Evolutionary conservation across 2,113 vertebrate genomes (phyloP).

Genomic region (human (Homo sapiens)): GRCh38 chr17:71206501-71207000

Average conservation of each 20-base stretch:
- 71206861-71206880: neutral
- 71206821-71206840: conserved; percentile 68
- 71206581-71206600: conserved; percentile 29
- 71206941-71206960: neutral
- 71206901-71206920: neutral
- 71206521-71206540: conserved; percentile 11
- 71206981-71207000: neutral
- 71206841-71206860: neutral
- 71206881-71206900: neutral
- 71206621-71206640: conserved; percentile 69
- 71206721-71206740: conserved; percentile 81
- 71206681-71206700: conserved; percentile 85
- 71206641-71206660: conserved; percentile 76
- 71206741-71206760: conserved; percentile 74
- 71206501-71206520: neutral
- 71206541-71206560: conserved; percentile 42
- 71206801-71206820: neutral
- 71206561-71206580: conserved; percentile 44
- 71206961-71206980: neutral
- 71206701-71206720: conserved; percentile 68
- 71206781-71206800: conserved; percentile 50
- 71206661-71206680: conserved; percentile 82
- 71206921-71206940: neutral
- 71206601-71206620: conserved; percentile 69
- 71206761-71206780: conserved; percentile 78